Conservation (phyloP, 2,888 invertebrate genomes). For the Pristionchus mayeri region DNA sequence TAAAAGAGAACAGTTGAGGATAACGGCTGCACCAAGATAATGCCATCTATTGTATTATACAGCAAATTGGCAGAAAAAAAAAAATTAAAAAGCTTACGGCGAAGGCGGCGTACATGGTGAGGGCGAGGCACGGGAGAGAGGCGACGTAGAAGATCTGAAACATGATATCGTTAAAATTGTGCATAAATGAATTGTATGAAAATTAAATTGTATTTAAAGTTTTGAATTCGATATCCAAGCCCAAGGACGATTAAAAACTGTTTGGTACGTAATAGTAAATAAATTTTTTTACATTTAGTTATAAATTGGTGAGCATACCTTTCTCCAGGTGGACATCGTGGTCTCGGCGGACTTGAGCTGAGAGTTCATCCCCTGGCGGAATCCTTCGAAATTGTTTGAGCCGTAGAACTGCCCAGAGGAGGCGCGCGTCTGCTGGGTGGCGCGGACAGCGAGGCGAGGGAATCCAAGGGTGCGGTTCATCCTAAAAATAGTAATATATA, state of each 20-base stretch:
- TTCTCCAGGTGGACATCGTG: constrained; percentile 70
- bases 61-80: neutral
- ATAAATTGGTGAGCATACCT: no score
- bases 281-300: no score
- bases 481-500: neutral
- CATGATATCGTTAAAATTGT: neutral
- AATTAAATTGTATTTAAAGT: no score
- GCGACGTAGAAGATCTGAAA: constrained; percentile 69
- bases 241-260: no score
- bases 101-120: constrained; percentile 71
- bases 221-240: no score
- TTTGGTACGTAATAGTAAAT: no score
- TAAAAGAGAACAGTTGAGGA: no score
- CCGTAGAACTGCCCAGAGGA: constrained; percentile 73
- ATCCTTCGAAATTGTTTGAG: constrained; percentile 70
- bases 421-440: constrained; percentile 56
- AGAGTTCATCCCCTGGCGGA: constrained; percentile 60
- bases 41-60: no score
- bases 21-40: no score
- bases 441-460: constrained; percentile 51
- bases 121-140: constrained; percentile 70
- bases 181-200: no score
- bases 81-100: constrained; percentile 39
- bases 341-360: constrained; percentile 67
- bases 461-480: constrained; percentile 50